phyloP scores from a whole-genome alignment of 2,797 vertebrate species.

The Pangasius mekongensis region DNA sequence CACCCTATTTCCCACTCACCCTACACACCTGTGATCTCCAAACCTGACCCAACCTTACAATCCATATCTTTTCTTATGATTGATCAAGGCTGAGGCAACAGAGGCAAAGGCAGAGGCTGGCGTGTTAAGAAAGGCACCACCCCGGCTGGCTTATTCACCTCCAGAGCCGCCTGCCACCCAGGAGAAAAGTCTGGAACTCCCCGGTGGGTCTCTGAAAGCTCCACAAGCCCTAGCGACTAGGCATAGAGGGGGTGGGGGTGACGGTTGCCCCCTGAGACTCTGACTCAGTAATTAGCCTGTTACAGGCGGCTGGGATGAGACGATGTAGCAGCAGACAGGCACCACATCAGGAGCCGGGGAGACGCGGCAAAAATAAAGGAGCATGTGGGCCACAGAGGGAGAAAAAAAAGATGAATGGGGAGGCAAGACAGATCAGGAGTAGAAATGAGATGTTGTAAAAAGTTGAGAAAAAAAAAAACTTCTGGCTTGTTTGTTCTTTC shows the following conservation, averaged over 20 bases:
- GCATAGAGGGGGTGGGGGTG: slow-evolving; percentile 22
- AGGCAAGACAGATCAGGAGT: slow-evolving; percentile 33
- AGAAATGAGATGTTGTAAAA: slow-evolving; percentile 58
- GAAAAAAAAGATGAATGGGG: slow-evolving; percentile 49
- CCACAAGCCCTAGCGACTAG: slow-evolving; percentile 39
- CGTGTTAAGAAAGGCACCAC: slow-evolving; percentile 46
- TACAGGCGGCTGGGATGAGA: slow-evolving; percentile 68
- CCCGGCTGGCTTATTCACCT: slow-evolving; percentile 41
- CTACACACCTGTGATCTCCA: slow-evolving; percentile 9
- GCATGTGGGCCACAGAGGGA: slow-evolving; percentile 67
- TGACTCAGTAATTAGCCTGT: slow-evolving; percentile 77
- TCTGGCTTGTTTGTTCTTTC: slow-evolving; percentile 43
- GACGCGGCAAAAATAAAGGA: slow-evolving; percentile 46
- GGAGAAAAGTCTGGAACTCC: slow-evolving; percentile 55
- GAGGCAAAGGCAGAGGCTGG: slow-evolving; percentile 37
- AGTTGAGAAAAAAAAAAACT: background rate
- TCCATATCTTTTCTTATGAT: background rate
- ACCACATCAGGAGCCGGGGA: slow-evolving; percentile 70
- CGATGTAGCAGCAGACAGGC: slow-evolving; percentile 66
- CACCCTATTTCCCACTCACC: background rate
- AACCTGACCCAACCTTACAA: slow-evolving; percentile 5
- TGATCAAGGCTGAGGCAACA: slow-evolving; percentile 38
- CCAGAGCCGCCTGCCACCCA: slow-evolving; percentile 54
- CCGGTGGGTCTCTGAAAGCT: slow-evolving; percentile 47
- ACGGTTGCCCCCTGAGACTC: slow-evolving; percentile 55